Base-by-base conservation (phyloP, 2,888 invertebrate species). In the Pyrrhopygopsis socrates region DNA sequence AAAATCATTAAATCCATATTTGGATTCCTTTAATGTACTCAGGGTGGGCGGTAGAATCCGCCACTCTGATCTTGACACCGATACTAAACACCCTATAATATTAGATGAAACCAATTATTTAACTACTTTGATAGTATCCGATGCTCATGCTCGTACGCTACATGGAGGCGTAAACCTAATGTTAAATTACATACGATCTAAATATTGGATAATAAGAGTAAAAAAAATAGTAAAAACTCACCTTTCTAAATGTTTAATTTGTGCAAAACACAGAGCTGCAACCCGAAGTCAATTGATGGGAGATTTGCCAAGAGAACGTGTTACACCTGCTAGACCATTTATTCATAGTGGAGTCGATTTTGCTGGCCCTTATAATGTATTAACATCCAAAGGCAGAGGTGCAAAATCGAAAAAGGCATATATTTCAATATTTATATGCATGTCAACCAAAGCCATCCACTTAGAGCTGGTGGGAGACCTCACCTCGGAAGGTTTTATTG, bases 281-380 rank as follows among this genome's bases (percentile, higher is more conserved):
- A 18, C 30, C 18, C 24, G 27, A 67, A 41, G 30, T n/a, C 81
- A 81, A 65, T 18, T 84, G 2, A 84, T 84, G 84, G 84, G 84
- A 38, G 45, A 63, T 15, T 63, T 84, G 22, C 83, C 83, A 24
- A 18, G 4, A 20, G 63, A 5, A 4, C 24, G 83, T 9, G 63
- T 83, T 2, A 77, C 60, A 11, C 77, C 71, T 8, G 54, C 77
- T 2, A 65, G 45, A 38, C 41, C 76, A 22, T 83, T 83, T 54
- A 34, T 77, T 18, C 60, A 71, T 15, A 83, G 77, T 11, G 83
- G 83, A 4, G 76, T 83, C 0, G 83, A 83, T 67, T 81, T 75
- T 58, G 81, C 81, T 18, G 81, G 82, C 24, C 70, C 75, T 27
- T 41, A 50, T 13, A 63, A 76, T 20, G 34, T 82, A 9, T 38